A percentile compares a stretch with the other conserved stretches of the same genome.
Evolutionary conservation across 2,797 vertebrate genomes (phyloP).

Genomic region (Steatocranus sp.): DNA sequence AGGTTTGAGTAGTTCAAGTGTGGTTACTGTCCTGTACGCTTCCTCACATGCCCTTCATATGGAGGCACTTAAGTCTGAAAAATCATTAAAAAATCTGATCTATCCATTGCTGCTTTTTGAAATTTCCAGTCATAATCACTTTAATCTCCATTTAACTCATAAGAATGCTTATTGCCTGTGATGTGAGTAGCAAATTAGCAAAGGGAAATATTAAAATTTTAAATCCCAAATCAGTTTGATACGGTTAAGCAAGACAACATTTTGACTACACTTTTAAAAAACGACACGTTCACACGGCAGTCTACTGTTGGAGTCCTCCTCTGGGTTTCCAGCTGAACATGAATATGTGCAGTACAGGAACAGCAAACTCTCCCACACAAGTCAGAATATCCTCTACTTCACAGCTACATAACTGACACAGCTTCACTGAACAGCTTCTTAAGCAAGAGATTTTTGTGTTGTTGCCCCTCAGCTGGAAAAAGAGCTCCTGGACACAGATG

Average conservation of each 20-base stretch:
- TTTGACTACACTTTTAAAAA: background rate
- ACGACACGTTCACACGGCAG: background rate
- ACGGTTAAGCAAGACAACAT: background rate
- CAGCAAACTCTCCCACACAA: background rate
- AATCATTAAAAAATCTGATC: background rate
- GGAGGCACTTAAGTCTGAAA: background rate
- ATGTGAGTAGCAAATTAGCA: background rate
- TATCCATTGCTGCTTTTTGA: background rate
- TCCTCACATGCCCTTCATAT: background rate
- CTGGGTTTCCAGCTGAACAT: background rate
- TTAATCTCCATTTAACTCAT: background rate
- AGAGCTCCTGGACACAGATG: background rate
- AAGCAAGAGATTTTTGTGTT: background rate
- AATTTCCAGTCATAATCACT: background rate
- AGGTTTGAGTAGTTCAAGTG: too few relatives aligned
- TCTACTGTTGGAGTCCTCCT: background rate
- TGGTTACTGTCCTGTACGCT: background rate
- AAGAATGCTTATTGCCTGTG: background rate
- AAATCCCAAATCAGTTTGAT: background rate
- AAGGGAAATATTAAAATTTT: background rate
- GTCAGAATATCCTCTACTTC: background rate
- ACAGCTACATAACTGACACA: background rate
- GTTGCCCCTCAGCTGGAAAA: background rate
- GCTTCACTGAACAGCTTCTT: slow-evolving; percentile 6
- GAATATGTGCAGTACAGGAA: background rate